Conservation (phyloP, 2,888 invertebrate species). For the Meghimatium bilineatum region DNA sequence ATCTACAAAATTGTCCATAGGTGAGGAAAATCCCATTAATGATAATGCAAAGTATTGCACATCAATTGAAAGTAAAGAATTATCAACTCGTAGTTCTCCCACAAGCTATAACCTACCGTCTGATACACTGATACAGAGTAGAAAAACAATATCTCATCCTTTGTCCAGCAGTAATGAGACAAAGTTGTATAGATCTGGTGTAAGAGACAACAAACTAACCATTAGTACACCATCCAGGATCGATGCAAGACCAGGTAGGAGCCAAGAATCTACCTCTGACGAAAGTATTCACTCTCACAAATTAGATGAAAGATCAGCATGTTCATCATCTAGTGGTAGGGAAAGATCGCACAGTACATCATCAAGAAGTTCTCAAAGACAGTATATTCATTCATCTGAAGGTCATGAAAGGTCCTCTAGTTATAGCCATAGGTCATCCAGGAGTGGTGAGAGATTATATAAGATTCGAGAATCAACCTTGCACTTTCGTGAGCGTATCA, state of each 20-base stretch:
- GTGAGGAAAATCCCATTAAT: too few species aligned
- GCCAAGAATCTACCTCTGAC: too few species aligned
- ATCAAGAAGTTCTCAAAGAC: too few species aligned
- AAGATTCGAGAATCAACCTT: neutral
- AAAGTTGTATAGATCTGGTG: neutral
- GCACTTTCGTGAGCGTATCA: too few species aligned
- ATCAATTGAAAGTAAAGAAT: neutral
- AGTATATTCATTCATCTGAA: neutral
- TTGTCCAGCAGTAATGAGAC: neutral
- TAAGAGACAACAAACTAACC: neutral
- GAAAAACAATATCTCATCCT: neutral
- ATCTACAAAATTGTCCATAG: too few species aligned
- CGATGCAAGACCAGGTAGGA: too few species aligned
- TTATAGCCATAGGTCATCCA: neutral
- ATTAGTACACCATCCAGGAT: too few species aligned
- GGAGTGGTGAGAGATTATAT: neutral
- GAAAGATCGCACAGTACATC: too few species aligned
- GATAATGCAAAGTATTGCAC: neutral
- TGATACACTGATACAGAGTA: neutral
- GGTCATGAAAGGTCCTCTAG: neutral
- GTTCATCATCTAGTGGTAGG: too few species aligned
- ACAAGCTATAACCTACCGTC: neutral
- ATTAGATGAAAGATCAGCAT: too few species aligned
- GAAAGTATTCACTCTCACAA: too few species aligned
- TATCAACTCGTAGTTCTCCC: neutral